phyloP scores from a whole-genome alignment of 2,888 invertebrate species.

The Sarcophaga rosellei region DNA sequence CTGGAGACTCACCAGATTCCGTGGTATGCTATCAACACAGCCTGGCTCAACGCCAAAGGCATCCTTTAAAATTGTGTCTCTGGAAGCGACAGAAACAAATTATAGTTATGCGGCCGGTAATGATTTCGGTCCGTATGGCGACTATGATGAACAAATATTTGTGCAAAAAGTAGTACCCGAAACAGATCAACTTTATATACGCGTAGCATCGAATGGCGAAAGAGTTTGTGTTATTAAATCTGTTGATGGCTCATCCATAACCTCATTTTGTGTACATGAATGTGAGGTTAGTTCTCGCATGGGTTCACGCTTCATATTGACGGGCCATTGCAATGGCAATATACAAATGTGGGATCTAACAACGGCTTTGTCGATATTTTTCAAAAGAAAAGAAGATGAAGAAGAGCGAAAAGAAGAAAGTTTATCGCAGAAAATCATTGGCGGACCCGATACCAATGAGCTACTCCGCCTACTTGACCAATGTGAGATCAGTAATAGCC shows the following conservation, averaged over 20 bases:
- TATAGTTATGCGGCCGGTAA: constrained; percentile 85
- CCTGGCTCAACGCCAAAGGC: constrained; percentile 98
- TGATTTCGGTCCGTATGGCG: constrained; percentile 95
- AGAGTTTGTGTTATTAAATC: constrained; percentile 97
- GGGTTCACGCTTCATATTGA: constrained; percentile 94
- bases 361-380: constrained; percentile 91
- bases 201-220: constrained; percentile 97
- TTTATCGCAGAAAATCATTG: constrained; percentile 81
- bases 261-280: constrained; percentile 98
- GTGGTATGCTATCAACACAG: constrained; percentile 99
- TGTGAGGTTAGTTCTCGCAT: constrained; percentile 97
- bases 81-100: constrained; percentile 85
- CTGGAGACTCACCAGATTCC: constrained; percentile 97
- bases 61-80: constrained; percentile 89
- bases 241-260: constrained; percentile 96
- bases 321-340: constrained; percentile 95
- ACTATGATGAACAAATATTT: constrained; percentile 98
- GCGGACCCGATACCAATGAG: constrained; percentile 96
- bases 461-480: constrained; percentile 94
- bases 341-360: constrained; percentile 99
- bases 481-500: constrained; percentile 93
- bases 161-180: constrained; percentile 99
- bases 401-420: constrained; percentile 89
- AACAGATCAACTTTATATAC: constrained; percentile 96
- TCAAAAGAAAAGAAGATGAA: constrained; percentile 83